A percentile compares a stretch with the other conserved stretches of the same genome.
Conservation (phyloP, 2,888 invertebrate genomes). For the Allacma fusca region DNA sequence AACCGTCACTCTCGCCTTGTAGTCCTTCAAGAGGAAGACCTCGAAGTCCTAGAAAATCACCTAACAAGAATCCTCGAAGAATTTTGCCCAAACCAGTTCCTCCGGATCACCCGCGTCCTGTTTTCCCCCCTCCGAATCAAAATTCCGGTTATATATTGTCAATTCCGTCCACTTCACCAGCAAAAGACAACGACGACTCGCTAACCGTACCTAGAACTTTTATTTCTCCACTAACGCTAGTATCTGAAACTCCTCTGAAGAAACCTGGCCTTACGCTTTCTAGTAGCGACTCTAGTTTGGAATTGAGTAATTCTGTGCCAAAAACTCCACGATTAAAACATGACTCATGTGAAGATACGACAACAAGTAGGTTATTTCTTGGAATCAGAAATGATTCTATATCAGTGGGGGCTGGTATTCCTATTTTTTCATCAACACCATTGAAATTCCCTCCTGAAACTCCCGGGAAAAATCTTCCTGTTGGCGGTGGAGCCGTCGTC, state of each 20-base stretch:
- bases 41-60: slow-evolving; percentile 18
- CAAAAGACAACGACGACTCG: background rate
- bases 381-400: slow-evolving; percentile 3
- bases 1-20: background rate
- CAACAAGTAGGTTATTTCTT: slow-evolving; percentile 16
- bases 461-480: slow-evolving; percentile 32
- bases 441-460: slow-evolving; percentile 34
- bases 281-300: slow-evolving; percentile 37
- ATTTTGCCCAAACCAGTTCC: slow-evolving; percentile 43
- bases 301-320: slow-evolving; percentile 30
- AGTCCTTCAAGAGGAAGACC: slow-evolving; percentile 16
- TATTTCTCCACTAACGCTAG: no score
- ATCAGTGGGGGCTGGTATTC: background rate
- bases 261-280: slow-evolving; percentile 3
- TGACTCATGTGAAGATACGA: slow-evolving; percentile 19
- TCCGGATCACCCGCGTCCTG: slow-evolving; percentile 29
- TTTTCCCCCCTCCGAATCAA: slow-evolving; percentile 31
- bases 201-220: no score
- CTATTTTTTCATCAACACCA: slow-evolving; percentile 32
- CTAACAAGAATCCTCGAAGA: slow-evolving; percentile 16
- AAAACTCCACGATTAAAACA: slow-evolving; percentile 33
- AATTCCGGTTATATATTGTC: slow-evolving; percentile 30
- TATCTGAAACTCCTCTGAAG: slow-evolving; percentile 1
- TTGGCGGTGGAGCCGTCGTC: background rate
- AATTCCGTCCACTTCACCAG: slow-evolving; percentile 28